Evolutionary conservation across 2,113 vertebrate genomes (phyloP).

Genomic region (Rhinolophus sinicus): DNA sequence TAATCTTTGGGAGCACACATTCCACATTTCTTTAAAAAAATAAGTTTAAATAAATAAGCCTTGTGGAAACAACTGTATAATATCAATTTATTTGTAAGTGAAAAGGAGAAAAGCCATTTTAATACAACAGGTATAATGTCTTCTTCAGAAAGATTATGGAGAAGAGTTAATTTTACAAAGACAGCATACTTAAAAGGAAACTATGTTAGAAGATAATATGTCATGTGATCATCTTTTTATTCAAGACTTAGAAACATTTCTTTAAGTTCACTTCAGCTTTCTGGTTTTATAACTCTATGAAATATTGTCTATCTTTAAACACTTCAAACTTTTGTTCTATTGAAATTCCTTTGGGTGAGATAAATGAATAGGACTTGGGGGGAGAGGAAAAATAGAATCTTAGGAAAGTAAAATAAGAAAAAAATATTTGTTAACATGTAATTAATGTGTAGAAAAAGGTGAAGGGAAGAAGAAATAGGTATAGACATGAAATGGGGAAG

Average conservation of each 20-base stretch:
- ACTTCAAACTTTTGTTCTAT: neutral
- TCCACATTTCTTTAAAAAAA: neutral
- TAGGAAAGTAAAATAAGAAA: neutral
- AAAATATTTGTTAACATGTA: neutral
- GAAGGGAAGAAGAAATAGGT: neutral
- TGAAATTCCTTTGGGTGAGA: neutral
- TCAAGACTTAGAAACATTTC: neutral
- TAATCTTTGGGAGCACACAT: neutral
- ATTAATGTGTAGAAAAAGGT: neutral
- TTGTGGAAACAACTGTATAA: neutral
- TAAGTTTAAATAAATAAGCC: neutral
- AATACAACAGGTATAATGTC: neutral
- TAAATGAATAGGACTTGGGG: neutral
- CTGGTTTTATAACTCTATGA: neutral
- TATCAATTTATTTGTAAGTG: neutral
- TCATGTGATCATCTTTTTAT: neutral
- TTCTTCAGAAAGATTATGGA: neutral
- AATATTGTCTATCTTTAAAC: neutral
- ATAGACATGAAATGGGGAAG: neutral
- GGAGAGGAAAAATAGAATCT: neutral
- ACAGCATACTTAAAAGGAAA: neutral
- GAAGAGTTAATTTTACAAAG: neutral
- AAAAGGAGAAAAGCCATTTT: neutral
- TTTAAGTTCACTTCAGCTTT: conserved; percentile 7
- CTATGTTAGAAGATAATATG: neutral